A percentile compares a stretch with the other conserved stretches of the same genome.
Evolutionary conservation across 2,888 invertebrate genomes (phyloP).

Genomic region (Harpalus rubripes): DNA sequence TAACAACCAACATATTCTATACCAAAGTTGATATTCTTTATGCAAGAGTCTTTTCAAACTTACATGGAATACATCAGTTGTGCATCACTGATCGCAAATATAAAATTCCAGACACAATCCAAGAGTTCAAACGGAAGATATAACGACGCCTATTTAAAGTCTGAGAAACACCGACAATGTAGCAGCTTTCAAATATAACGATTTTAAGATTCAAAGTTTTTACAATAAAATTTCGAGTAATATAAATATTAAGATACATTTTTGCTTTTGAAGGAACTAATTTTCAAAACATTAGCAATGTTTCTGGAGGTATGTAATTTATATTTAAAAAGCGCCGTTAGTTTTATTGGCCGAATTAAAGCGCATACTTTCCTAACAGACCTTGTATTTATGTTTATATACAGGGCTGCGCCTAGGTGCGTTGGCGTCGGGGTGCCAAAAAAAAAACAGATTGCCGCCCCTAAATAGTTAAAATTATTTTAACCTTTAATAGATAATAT

Average conservation of each 20-base stretch:
- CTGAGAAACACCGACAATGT: conserved; percentile 46
- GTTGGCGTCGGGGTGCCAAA: too few species aligned
- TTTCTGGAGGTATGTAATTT: too few species aligned
- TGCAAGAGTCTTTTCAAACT: conserved; percentile 41
- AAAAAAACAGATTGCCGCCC: too few species aligned
- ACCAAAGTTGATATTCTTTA: conserved; percentile 38
- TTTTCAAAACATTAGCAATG: too few species aligned
- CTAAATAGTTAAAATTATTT: too few species aligned
- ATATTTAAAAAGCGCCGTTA: too few species aligned
- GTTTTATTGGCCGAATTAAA: too few species aligned
- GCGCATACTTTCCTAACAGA: too few species aligned
- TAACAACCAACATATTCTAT: conserved; percentile 16
- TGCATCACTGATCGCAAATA: conserved; percentile 47
- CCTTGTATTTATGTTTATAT: too few species aligned
- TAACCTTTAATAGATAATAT: too few species aligned
- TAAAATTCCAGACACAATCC: conserved; percentile 50
- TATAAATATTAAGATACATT: conserved; percentile 12
- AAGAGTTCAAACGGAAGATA: conserved; percentile 57
- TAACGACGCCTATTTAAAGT: conserved; percentile 20
- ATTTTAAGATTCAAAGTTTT: conserved; percentile 48
- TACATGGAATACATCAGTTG: conserved; percentile 43
- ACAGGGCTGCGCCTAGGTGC: too few species aligned
- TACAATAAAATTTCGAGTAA: conserved; percentile 9
- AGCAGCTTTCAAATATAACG: conserved; percentile 42
- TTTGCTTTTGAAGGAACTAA: too few species aligned